Base-by-base conservation (phyloP, 2,888 invertebrate genomes). In the Cremastinae sp. region DNA sequence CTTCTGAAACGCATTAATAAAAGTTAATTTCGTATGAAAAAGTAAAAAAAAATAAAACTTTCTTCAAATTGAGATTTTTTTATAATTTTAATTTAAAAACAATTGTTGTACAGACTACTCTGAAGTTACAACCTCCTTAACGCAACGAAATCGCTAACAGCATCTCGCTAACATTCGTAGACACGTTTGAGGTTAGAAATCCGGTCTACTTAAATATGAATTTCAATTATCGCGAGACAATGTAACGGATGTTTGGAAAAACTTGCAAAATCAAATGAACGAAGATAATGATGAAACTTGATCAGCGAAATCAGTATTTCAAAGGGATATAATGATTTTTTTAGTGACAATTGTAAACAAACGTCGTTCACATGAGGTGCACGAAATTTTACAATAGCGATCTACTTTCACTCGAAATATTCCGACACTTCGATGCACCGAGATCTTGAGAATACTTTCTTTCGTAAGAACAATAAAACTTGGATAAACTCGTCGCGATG, bases 401-500 rank as follows among this genome's bases (percentile, higher is more conserved):
- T 34, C 12, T 22, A 16, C 69, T 56, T 34, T 22, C 36, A 43
- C 61, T 38, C 58, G 79, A 79, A 81, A 80, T 70, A 53, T 22
- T 28, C 9, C n/a, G n/a, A 72, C 14, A 22, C 47, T 45, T 36
- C 12, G 10, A 45, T 58, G n/a, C 45, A 73, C 38, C 34, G 68
- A 66, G 51, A 43, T 56, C 18, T 64, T 16, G 1, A 47, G 41
- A 41, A 64, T 68, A 36, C 56, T 49, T 51, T 71, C 64, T n/a
- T 62, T 59, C 18, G 10, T 4, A 70, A 71, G 69, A 72, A 62
- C 1, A 49, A 28, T 41, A 5, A 53, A 73, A 75, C 69, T 58
- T 34, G 59, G 20, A 14, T 34, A 49, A 70, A 76, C 68, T 75
- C 62, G 58, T 12, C 58, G 16, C 62, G 87, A 88, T 88, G 87